Base-by-base conservation (phyloP, 2,113 vertebrate genomes). In the Acanthochromis polyacanthus region DNA sequence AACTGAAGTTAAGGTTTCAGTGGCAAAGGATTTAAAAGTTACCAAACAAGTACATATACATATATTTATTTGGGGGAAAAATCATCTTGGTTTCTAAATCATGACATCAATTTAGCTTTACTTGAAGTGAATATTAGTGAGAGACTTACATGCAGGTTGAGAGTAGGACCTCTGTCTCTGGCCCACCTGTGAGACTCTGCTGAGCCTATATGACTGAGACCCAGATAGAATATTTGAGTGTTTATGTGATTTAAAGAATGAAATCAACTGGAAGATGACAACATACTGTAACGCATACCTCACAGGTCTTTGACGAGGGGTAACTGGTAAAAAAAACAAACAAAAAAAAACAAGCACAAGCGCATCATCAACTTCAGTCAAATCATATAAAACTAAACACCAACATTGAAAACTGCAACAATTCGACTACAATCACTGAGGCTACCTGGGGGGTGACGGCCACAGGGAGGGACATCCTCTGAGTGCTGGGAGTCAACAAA, bases 381-480 rank as follows among this genome's bases (percentile, higher is more conserved):
- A 45, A 43, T 30, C 23, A 0, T 12, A 4, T 57, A 8, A 70
- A 60, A 61, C 25, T 4, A 1, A 23, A 2, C 4, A 68, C 2
- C 22, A 40, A n/a, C 4, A 7, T 2, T 28, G 10, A 45, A 2
- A 17, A n/a, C n/a, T 38, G n/a, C 12, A 50, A 67, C 16, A 14
- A 4, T 19, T 66, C 0, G 30, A 4, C 9, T 20, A 9, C 25
- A 53, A 23, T 90, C 63, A 53, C 85, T 94, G 55, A 16, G 38
- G 46, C 84, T 91, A 94, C 96, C 95, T 82, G 96, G 96, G 4
- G 96, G 53, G 96, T 96, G 79, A 97, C 90, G 32, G 94, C 95
- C 43, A 97, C 93, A 22, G 96, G 96, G 15, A 95, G 94, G 15
- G 96, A 89, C 83, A 94, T 93, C 80, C 95, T 96, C 81, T 90